Evolutionary conservation across 1,140 invertebrate genomes (phyloP), one percentile per base, ranked within the genome.

Genomic region (Caligus rogercresseyi): DNA sequence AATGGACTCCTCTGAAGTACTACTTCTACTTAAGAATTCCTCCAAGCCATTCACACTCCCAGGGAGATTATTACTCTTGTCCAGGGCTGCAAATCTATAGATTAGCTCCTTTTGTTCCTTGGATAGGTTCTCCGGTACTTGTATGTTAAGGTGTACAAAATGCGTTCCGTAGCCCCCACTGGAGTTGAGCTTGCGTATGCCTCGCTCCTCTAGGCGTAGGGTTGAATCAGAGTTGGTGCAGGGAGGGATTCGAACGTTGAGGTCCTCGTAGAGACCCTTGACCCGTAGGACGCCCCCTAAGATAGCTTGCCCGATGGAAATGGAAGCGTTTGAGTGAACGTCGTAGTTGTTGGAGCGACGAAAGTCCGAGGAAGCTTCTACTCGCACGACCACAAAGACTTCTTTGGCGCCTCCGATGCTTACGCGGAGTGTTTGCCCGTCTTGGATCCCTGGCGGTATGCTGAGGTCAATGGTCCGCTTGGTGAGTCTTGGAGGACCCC

Each of bases 231-330:
- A 63, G n/a, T 21, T 23, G 16, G 53, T 55, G 16, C 61, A 24
- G 1, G 52, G 2, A 2, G 61, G 61, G 2, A 63, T 54, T 16
- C 54, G 52, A 19, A 63, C 24, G 16, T 63, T 63, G 2, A 63
- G 23, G 31, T 63, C 61, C n/a, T 56, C 24, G 24, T 63, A 55
- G 3, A 63, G 53, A 1, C 61, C 61, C 31, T 62, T 52, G 18
- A 62, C 52, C 16, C 54, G 16, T 21, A 63, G 19, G 3, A 63
- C 57, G 1, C 54, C 54, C 16, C 61, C 61, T 20, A 63, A 53
- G 19, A 55, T 19, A 1, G 61, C 61, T 21, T 63, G 52, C n/a
- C 43, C 56, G n/a, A 63, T 54, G 18, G 61, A 63, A 13, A 63
- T 55, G 21, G 56, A 20, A 18, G 53, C 52, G n/a, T 63, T 21